Conservation (phyloP, 2,888 invertebrate species). For the Octodonta nipae region DNA sequence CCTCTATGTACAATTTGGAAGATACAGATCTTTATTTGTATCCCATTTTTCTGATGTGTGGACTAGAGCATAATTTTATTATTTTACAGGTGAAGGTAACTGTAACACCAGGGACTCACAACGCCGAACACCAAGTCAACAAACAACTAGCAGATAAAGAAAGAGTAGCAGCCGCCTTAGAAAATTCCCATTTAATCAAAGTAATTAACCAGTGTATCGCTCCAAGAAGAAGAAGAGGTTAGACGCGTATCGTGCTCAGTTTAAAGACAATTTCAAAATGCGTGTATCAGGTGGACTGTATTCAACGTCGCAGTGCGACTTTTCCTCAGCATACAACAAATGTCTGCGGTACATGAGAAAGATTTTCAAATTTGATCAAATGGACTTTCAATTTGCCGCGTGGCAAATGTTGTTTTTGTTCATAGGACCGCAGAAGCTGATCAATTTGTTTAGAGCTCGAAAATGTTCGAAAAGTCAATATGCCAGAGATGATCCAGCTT, state of each 20-base stretch:
- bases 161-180: constrained; percentile 90
- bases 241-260: constrained; percentile 14
- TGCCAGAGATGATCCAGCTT: constrained; percentile 97
- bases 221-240: constrained; percentile 14
- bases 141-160: constrained; percentile 97
- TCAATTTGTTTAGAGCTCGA: constrained; percentile 91
- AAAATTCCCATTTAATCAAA: constrained; percentile 79
- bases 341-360: constrained; percentile 73
- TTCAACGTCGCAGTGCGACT: constrained; percentile 54
- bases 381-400: constrained; percentile 99
- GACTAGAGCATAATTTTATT: too few relatives aligned
- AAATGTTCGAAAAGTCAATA: constrained; percentile 99
- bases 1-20: too few relatives aligned
- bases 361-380: constrained; percentile 82
- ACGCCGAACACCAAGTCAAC: constrained; percentile 84
- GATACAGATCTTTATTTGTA: too few relatives aligned
- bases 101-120: constrained; percentile 85
- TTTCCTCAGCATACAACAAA: constrained; percentile 75
- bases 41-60: too few relatives aligned
- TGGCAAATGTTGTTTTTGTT: constrained; percentile 98
- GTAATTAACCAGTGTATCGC: constrained; percentile 87
- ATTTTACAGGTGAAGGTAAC: constrained; percentile 45
- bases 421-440: constrained; percentile 85
- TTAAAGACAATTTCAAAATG: constrained; percentile 9
- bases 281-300: constrained; percentile 40